Evolutionary conservation across 2,797 vertebrate species (phyloP).

Genomic region (Psittacula derbiana): DNA sequence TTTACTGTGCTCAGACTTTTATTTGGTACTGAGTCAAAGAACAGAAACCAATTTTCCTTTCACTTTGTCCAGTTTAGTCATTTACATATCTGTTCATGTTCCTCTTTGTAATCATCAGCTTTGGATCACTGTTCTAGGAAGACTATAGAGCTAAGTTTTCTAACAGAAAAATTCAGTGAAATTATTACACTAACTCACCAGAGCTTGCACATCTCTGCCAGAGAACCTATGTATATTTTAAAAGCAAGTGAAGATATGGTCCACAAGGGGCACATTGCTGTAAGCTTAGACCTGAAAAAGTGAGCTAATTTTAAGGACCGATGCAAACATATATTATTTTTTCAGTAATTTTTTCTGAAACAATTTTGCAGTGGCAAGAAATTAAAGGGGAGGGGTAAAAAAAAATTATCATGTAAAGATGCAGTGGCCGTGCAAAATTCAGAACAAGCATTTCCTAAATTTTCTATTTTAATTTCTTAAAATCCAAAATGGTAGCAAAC

Average conservation of each 20-base stretch:
- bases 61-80: not conserved
- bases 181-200: not conserved
- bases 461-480: not conserved
- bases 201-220: not conserved
- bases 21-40: not conserved
- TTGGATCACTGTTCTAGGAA: not conserved
- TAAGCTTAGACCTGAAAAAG: not conserved
- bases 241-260: not conserved
- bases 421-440: rapidly evolving
- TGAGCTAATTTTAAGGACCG: not conserved
- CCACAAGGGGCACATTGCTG: not conserved
- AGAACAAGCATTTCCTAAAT: not conserved
- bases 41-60: not conserved
- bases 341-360: not conserved
- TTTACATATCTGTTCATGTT: not conserved
- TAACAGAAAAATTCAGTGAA: not conserved
- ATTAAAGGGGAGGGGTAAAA: not conserved
- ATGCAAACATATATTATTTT: not conserved
- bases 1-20: not conserved
- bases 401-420: not conserved
- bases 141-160: not conserved
- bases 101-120: not conserved
- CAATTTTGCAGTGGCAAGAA: not conserved
- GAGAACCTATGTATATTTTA: not conserved
- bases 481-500: not conserved